Base-by-base conservation (phyloP, 1,140 invertebrate species). In the Pogonus chalceus region DNA sequence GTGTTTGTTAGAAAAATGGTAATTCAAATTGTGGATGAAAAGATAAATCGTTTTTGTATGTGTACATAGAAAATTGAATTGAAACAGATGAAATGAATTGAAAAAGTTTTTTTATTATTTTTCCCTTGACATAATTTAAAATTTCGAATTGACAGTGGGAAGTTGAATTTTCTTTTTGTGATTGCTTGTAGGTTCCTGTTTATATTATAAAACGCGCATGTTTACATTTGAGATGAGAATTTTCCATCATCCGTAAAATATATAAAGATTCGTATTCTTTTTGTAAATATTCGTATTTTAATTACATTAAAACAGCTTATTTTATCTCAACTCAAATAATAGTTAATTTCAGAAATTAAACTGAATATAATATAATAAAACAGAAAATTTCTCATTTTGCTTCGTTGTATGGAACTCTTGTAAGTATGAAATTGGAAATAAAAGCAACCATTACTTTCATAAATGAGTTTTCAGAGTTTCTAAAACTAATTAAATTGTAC, bases 391-490 rank as follows among this genome's bases (percentile, higher is more conserved):
- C 37, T 43, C 37, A 43, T 43, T 43, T 43, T 16, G 14, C 14
- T 31, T 4, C 26, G 26, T 31, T 31, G 7, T 31, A 31, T 31
- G 26, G 26, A 31, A 31, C 7, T 31, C 26, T 31, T 31, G 26
- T 31, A 31, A 31, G 37, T 43, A 43, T 43, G 37, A 43, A 43
- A 43, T 43, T 43, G 37, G 37, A 43, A 43, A 43, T 43, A 43
- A 43, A 43, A 43, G 37, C 37, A 43, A 43, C 37, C 37, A 43
- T 43, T 43, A 43, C 37, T 43, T 43, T 43, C 37, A 43, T 43
- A 43, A 43, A 43, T 43, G 37, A 43, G 37, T 43, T 43, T 31
- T 43, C 37, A 43, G 37, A 43, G 37, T 43, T 43, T 43, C 37
- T 12, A 18, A 43, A 43, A 43, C 37, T 43, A 43, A 43, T 43